A percentile compares a stretch with the other conserved stretches of the same genome.
These are phyloP conservation scores for Psittacara wagleri DNA, from an alignment of 2,113 vertebrate species.

Conservation along the genomic window DNA sequence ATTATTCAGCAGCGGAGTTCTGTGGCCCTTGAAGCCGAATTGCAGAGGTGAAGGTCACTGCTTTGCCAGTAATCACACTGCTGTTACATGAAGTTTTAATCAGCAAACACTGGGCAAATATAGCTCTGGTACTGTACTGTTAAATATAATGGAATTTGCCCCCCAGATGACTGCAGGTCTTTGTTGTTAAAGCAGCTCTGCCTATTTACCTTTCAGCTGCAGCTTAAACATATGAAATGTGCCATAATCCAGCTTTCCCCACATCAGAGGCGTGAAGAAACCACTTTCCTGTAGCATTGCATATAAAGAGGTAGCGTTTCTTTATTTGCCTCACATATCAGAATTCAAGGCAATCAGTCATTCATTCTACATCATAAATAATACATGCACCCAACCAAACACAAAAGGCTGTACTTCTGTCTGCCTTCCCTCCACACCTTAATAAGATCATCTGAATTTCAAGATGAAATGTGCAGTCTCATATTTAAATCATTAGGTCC, in stretches of 20 bases:
- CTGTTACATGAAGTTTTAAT: conserved; percentile 26
- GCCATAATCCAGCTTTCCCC: conserved; percentile 1
- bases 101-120: not conserved
- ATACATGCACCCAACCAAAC: conserved; percentile 36
- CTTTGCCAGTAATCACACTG: not conserved
- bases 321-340: conserved; percentile 31
- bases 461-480: conserved; percentile 46
- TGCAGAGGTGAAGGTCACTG: conserved; percentile 30
- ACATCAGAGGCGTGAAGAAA: not conserved
- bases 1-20: not conserved
- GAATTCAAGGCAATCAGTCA: conserved; percentile 39
- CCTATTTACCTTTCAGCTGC: conserved; percentile 24
- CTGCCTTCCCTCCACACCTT: conserved; percentile 7
- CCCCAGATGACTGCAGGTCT: not conserved
- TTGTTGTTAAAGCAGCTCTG: not conserved
- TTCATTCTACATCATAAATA: conserved; percentile 60
- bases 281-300: not conserved
- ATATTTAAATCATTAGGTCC: conserved; percentile 54
- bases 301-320: not conserved
- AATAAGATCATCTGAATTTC: conserved; percentile 42
- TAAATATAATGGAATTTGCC: conserved; percentile 38
- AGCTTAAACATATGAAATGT: conserved; percentile 2
- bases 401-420: conserved; percentile 34
- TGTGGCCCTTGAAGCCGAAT: not conserved
- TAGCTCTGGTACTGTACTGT: not conserved